Percentiles rank a stretch among this genome's conserved stretches.
Conservation (phyloP, 1,140 invertebrate genomes). For the Caenorhabditis brenneri region DNA sequence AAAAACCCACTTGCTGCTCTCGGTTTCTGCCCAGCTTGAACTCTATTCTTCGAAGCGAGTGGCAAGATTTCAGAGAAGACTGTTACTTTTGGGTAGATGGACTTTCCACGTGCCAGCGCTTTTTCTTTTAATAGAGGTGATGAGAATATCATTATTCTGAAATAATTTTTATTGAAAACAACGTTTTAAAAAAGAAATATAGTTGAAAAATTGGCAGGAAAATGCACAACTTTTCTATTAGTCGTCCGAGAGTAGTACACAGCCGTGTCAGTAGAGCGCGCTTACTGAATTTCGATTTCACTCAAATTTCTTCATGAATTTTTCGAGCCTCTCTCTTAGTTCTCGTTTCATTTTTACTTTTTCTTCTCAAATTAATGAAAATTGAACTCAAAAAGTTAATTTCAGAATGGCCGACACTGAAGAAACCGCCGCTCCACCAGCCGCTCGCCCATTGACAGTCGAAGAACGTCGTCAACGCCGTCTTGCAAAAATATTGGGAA, state of each 20-base stretch:
- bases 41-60: conserved; percentile 48
- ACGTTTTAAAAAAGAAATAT: background rate
- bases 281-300: background rate
- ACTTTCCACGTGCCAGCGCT: conserved; percentile 47
- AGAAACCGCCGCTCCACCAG: background rate
- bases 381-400: no score
- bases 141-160: conserved; percentile 48
- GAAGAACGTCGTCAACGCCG: conserved; percentile 45
- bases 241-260: conserved; percentile 16
- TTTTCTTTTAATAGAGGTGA: conserved; percentile 49
- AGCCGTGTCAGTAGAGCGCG: background rate
- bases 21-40: conserved; percentile 10
- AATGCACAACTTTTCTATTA: background rate
- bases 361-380: background rate
- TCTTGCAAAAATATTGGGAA: conserved; percentile 30
- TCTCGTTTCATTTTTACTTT: background rate
- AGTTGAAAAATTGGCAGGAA: background rate
- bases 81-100: conserved; percentile 50
- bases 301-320: background rate
- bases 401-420: background rate
- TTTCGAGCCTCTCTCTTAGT: background rate
- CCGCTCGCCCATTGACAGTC: background rate
- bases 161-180: background rate
- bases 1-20: conserved; percentile 51
- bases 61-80: conserved; percentile 55